Percentiles rank a stretch among this genome's conserved stretches.
phyloP scores from a whole-genome alignment of 2,797 vertebrate species.

The Varecia variegata region DNA sequence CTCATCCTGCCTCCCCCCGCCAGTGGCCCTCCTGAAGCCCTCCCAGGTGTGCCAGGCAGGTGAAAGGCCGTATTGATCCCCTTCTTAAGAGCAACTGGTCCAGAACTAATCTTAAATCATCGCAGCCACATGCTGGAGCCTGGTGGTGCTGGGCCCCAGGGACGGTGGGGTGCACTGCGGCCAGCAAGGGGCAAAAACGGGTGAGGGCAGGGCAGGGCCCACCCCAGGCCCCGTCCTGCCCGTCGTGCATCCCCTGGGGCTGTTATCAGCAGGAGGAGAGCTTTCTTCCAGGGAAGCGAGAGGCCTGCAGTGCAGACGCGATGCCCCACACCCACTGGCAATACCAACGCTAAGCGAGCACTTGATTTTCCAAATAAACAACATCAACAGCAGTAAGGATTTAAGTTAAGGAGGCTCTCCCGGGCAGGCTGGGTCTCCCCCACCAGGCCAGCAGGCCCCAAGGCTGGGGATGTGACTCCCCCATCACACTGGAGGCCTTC shows the following conservation, averaged over 20 bases:
- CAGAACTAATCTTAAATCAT: background rate
- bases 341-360: accelerated
- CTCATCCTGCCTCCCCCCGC: background rate
- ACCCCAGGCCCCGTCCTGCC: accelerated
- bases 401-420: background rate
- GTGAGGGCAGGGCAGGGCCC: background rate
- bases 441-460: background rate
- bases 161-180: accelerated
- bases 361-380: background rate
- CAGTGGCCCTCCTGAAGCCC: accelerated
- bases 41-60: background rate
- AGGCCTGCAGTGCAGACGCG: accelerated
- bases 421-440: background rate
- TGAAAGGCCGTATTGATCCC: background rate
- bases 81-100: background rate
- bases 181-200: accelerated
- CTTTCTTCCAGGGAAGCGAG: background rate
- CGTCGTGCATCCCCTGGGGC: accelerated
- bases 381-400: accelerated
- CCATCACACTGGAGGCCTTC: background rate
- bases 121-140: accelerated
- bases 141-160: background rate
- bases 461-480: background rate
- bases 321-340: accelerated
- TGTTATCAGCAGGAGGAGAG: accelerated